Evolutionary conservation across 2,113 vertebrate species (phyloP), one percentile per base, ranked within the genome.

Genomic region (Cryptomyrus ogoouensis): DNA sequence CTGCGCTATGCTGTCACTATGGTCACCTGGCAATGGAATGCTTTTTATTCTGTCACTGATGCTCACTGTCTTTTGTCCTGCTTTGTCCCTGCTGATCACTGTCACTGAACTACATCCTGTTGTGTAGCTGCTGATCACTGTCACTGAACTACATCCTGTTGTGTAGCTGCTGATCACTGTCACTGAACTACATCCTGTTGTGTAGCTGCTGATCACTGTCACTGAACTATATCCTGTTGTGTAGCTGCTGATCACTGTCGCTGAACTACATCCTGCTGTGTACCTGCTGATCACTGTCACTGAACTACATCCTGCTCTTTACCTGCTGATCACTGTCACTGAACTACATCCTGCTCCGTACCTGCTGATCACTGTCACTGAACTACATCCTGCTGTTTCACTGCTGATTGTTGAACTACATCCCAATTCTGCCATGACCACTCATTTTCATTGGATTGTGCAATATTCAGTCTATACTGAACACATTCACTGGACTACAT

Each of bases 191-290:
- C 56, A 9, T 58, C 56, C 56, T n/a, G 6, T 21, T 58, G 1
- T 24, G 0, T 58, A 0, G 0, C 56, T n/a, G 1, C 56, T 58
- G 6, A 0, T 58, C 56, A 58, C 21, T 62, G 58, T 62, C 21
- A 62, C 24, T 62, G 8, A 62, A 58, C 21, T 58, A 7, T 6
- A 0, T 58, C 5, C 19, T 24, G 53, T 6, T 21, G 5, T 56
- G 1, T 56, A 1, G 0, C 5, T 58, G 1, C 21, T 58, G 19
- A 0, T 58, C 53, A 24, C 53, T 58, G 53, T 24, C 21, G 24
- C 53, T 58, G 0, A 21, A 58, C 19, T 62, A 62, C 56, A 62
- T 62, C 56, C 56, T 62, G 56, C 56, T 62, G 0, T 24, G 0
- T 58, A 5, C 1, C 53, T 58, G 53, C 56, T 56, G 53, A 21